Conservation (phyloP, 1,140 invertebrate species). For the Aricia agestis region DNA sequence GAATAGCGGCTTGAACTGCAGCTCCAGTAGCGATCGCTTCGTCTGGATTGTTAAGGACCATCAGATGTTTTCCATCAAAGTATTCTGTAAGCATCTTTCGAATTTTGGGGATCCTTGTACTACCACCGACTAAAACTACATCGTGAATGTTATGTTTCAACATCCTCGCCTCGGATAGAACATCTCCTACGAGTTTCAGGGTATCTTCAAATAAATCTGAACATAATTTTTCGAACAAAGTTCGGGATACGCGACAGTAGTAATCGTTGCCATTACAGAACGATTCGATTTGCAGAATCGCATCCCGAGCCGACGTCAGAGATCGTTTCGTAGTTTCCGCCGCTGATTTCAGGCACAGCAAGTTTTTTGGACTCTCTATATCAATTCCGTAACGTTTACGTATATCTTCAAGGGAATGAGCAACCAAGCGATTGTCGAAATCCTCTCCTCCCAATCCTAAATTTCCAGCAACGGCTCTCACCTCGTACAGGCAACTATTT, state of each 20-base stretch:
- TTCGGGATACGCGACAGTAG: constrained; percentile 50
- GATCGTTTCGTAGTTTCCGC: constrained; percentile 89
- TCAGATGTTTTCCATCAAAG: constrained; percentile 56
- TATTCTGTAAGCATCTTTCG: constrained; percentile 65
- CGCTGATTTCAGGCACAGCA: constrained; percentile 85
- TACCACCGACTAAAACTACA: constrained; percentile 83
- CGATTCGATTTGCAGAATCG: constrained; percentile 85
- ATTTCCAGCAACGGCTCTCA: constrained; percentile 82
- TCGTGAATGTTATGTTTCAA: constrained; percentile 80
- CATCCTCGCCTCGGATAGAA: constrained; percentile 79
- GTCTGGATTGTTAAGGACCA: constrained; percentile 73
- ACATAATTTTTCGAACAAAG: constrained; percentile 70
- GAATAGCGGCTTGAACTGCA: constrained; percentile 70
- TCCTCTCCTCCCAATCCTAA: constrained; percentile 83
- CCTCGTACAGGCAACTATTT: constrained; percentile 82
- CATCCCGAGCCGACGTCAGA: constrained; percentile 85
- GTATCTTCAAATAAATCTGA: constrained; percentile 73
- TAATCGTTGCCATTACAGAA: constrained; percentile 78
- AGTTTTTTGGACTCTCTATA: constrained; percentile 58
- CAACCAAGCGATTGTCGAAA: constrained; percentile 86
- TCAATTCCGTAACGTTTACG: constrained; percentile 73
- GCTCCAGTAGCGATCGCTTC: constrained; percentile 74
- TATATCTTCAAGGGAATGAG: constrained; percentile 77
- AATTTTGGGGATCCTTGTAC: constrained; percentile 79
- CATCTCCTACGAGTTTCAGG: constrained; percentile 65